Percentiles rank a stretch among this genome's conserved stretches.
Conservation (phyloP, 2,888 invertebrate species). For the Apodemia duryi region DNA sequence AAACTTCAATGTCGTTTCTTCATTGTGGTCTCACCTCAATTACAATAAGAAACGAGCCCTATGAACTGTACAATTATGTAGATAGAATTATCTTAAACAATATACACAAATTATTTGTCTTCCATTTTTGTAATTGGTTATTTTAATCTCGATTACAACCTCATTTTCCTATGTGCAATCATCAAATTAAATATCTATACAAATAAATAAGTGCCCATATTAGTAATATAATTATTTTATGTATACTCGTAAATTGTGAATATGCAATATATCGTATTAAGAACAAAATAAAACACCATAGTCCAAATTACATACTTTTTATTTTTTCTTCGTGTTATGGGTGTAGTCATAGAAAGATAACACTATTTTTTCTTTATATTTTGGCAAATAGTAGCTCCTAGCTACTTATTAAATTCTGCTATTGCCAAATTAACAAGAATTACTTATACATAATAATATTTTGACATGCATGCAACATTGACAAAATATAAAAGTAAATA, state of each 20-base stretch:
- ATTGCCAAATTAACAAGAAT: no score
- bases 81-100: conserved; percentile 68
- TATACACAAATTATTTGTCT: conserved; percentile 74
- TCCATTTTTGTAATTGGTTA: conserved; percentile 55
- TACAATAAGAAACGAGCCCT: conserved; percentile 45
- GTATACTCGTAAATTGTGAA: conserved; percentile 46
- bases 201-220: conserved; percentile 59
- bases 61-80: conserved; percentile 65
- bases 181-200: conserved; percentile 53
- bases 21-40: conserved; percentile 42
- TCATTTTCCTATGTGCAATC: conserved; percentile 75
- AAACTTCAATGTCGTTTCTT: conserved; percentile 24
- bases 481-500: no score
- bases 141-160: conserved; percentile 71
- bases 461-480: no score
- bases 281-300: background rate
- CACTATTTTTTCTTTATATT: background rate
- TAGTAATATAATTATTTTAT: conserved; percentile 56
- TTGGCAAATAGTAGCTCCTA: background rate
- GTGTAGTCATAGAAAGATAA: background rate
- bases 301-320: no score
- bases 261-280: conserved; percentile 33
- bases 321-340: no score
- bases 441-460: no score
- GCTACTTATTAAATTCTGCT: background rate